phyloP scores from a whole-genome alignment of 2,797 vertebrate genomes.

The Schizopygopsis malacanthus region DNA sequence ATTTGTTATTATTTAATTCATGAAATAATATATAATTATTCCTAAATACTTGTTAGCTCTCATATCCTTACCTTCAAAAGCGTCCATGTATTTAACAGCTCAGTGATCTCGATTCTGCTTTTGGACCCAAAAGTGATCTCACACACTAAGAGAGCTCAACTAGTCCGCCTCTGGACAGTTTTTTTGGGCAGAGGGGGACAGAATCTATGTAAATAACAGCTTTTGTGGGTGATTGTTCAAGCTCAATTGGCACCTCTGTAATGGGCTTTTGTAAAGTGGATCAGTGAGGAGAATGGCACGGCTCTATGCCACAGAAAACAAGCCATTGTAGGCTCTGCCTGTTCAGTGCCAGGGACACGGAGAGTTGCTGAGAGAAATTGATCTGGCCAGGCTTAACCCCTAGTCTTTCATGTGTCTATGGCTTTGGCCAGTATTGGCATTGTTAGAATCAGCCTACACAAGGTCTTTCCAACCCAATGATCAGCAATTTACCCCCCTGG shows the following conservation, averaged over 20 bases:
- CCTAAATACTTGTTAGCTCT: background rate
- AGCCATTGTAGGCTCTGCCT: slow-evolving; percentile 69
- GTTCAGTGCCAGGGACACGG: slow-evolving; percentile 61
- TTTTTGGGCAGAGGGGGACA: slow-evolving; percentile 17
- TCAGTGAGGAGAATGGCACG: slow-evolving; percentile 73
- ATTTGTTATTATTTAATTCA: background rate
- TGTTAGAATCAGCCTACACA: slow-evolving; percentile 71
- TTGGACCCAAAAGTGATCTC: background rate
- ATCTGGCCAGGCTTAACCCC: slow-evolving; percentile 68
- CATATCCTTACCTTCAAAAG: background rate
- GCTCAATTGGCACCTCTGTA: slow-evolving; percentile 74
- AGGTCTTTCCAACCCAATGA: slow-evolving; percentile 70
- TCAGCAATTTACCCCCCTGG: slow-evolving; percentile 78
- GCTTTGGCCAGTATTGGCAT: slow-evolving; percentile 62
- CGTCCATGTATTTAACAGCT: background rate
- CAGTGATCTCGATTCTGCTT: background rate
- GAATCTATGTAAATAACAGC: slow-evolving; percentile 50
- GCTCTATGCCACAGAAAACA: slow-evolving; percentile 67
- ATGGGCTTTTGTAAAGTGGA: slow-evolving; percentile 73
- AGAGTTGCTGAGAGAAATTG: slow-evolving; percentile 74
- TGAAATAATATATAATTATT: background rate
- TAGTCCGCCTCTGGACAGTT: background rate
- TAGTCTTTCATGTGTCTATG: slow-evolving; percentile 61
- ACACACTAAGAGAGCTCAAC: background rate
- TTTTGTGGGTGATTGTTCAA: slow-evolving; percentile 75